phyloP scores from a whole-genome alignment of 2,113 vertebrate species.

The Elephas maximus region DNA sequence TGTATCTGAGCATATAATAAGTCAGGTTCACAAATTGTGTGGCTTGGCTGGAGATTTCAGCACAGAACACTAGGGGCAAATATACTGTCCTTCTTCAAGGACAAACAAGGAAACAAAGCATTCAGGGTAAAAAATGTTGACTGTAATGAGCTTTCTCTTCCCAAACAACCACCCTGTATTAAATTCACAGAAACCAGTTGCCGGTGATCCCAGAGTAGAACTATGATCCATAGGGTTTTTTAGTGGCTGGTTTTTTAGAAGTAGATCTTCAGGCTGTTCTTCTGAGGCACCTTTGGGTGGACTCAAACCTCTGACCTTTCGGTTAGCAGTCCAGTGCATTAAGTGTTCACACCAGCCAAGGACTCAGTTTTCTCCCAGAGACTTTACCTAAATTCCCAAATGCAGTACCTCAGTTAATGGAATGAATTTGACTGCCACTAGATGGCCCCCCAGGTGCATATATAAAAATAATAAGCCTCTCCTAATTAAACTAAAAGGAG shows the following conservation, averaged over 20 bases:
- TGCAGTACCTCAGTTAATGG: neutral
- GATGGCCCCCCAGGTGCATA: constrained; percentile 77
- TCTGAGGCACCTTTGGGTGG: neutral
- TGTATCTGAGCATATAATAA: neutral
- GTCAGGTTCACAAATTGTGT: neutral
- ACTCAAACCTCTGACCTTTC: neutral
- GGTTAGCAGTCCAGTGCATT: neutral
- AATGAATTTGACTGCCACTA: constrained; percentile 73
- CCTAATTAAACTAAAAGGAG: neutral
- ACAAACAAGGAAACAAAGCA: neutral
- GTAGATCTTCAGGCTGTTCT: neutral
- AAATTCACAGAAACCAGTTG: neutral
- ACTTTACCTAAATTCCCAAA: neutral
- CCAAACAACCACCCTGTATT: neutral
- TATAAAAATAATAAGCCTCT: neutral
- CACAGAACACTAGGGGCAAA: neutral
- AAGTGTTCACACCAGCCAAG: neutral
- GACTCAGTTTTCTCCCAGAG: neutral
- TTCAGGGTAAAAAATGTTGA: neutral
- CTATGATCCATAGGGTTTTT: neutral
- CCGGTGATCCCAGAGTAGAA: neutral
- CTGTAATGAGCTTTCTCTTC: constrained; percentile 1
- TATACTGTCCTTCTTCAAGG: neutral
- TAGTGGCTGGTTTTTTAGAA: neutral
- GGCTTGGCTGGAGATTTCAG: neutral